A percentile compares a stretch with the other conserved stretches of the same genome.
Conservation (phyloP, 2,797 vertebrate genomes). For the Anisognathus igniventris region DNA sequence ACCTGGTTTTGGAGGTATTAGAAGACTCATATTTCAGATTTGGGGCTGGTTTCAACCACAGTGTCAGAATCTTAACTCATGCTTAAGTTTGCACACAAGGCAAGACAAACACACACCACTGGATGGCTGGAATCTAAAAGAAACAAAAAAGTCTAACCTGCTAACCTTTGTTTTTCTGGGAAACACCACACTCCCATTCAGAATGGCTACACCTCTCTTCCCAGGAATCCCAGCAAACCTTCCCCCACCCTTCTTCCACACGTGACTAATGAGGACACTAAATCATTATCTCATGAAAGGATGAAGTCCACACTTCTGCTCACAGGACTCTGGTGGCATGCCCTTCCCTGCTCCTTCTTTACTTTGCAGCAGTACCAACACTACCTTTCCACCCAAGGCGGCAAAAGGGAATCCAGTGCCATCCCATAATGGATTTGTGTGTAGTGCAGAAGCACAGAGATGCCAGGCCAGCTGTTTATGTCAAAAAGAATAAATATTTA, state of each 20-base stretch:
- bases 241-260: constrained; percentile 11
- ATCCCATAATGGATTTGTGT: neutral
- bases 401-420: constrained; percentile 9
- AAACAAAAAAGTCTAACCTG: neutral
- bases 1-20: constrained; percentile 52
- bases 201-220: neutral
- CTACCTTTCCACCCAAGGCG: neutral
- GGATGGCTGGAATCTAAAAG: neutral
- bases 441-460: constrained; percentile 47
- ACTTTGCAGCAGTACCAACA: neutral
- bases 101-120: neutral
- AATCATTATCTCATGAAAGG: neutral
- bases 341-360: constrained; percentile 1
- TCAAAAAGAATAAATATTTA: constrained; percentile 29
- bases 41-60: constrained; percentile 41
- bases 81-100: constrained; percentile 25
- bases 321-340: neutral
- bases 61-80: neutral
- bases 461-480: constrained; percentile 38
- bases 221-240: neutral
- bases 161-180: neutral
- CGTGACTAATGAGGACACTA: constrained; percentile 1
- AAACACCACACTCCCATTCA: neutral
- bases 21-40: constrained; percentile 37
- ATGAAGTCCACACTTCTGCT: neutral